These are phyloP conservation scores for Eristalis intricaria DNA, from an alignment of 2,888 invertebrate genomes.

Conservation along the genomic window DNA sequence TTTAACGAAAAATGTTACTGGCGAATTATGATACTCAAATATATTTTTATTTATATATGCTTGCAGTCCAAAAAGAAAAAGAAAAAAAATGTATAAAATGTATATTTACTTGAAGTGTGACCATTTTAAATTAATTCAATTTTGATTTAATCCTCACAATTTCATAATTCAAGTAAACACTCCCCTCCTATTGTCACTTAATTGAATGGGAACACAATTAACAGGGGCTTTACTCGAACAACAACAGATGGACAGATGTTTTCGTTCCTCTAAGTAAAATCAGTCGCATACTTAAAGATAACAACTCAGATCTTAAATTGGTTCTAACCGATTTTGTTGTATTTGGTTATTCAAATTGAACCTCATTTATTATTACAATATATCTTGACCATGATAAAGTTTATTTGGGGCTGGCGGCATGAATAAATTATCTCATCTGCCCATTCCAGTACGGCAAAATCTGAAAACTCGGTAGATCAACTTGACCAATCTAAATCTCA, in stretches of 20 bases:
- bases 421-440: constrained; percentile 13
- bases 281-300: background rate
- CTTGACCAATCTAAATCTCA: background rate
- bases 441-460: background rate
- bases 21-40: no score
- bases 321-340: background rate
- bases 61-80: no score
- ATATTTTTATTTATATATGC: no score
- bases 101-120: background rate
- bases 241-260: background rate
- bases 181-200: background rate
- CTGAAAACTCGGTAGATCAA: background rate
- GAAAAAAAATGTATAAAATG: no score
- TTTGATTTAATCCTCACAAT: background rate
- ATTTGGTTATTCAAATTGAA: constrained; percentile 11
- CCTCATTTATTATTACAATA: background rate
- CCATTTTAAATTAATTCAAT: background rate
- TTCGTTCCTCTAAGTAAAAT: background rate
- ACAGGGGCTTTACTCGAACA: background rate
- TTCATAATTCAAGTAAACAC: background rate
- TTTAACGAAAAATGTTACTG: no score
- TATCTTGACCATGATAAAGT: background rate
- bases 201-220: background rate
- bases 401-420: background rate
- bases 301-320: background rate